Base-by-base conservation (phyloP, 2,888 invertebrate genomes). In the Plutella xylostella region DNA sequence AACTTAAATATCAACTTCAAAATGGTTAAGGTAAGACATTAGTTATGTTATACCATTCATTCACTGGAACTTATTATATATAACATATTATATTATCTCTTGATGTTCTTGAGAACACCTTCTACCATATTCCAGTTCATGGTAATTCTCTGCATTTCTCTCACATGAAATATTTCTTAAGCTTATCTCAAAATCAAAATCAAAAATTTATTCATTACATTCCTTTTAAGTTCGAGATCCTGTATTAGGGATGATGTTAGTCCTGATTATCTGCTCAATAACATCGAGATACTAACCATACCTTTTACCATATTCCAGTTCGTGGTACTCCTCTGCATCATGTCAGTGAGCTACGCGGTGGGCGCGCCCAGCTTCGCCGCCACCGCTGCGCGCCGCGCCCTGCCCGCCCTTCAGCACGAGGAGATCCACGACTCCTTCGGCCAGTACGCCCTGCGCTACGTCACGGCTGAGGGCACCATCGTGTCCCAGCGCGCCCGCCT, bases 381-480 rank as follows among this genome's bases (percentile, higher is more conserved):
- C 45, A 46, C 18, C 0, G 51, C 50, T 1, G 39, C 48, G 15
- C 52, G 57, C n/a, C 47, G 49, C 21, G 51, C 43, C 0, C 47
- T 63, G 2, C 67, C 70, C 9, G 68, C 70, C 0, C 48, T 68
- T 0, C 48, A 59, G 25, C 68, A 72, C 42, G 63, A 67, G 43
- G 68, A 69, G 49, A 49, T 63, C 12, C 70, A 64, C 46, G 70
- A 69, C 22, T 61, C 65, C 31, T 55, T 54, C 17, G 67, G 68
- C 1, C 69, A 70, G 49, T 71, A 61, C 47, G 53, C 60, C 1
- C 54, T 70, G 3, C 60, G 63, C 18, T 72, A 68, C 53, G 59
- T 65, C 30, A 69, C 69, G 3, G 68, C 66, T 30, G 68, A 71
- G 45, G 69, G 69, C 7, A 69, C 61, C 18, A 50, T 64, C 1